phyloP scores from a whole-genome alignment of 2,888 invertebrate genomes.

The Acleris holmiana region DNA sequence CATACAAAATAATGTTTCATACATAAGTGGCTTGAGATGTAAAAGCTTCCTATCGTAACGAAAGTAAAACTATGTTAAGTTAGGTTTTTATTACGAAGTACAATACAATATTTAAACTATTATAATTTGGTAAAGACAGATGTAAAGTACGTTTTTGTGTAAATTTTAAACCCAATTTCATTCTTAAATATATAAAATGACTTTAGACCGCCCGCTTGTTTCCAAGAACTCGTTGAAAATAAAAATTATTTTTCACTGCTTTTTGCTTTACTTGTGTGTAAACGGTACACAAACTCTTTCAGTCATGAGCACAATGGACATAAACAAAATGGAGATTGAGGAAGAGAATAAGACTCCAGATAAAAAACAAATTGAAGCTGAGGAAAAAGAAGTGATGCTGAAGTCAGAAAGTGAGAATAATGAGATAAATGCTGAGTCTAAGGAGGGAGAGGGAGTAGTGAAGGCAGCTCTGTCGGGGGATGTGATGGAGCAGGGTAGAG shows the following conservation, averaged over 20 bases:
- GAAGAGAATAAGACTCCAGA: slow-evolving; percentile 82
- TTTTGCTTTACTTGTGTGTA: too few species aligned
- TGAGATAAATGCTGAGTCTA: slow-evolving; percentile 76
- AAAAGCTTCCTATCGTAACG: slow-evolving; percentile 32
- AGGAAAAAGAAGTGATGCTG: slow-evolving; percentile 85
- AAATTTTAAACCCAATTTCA: neutral
- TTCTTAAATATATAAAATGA: too few species aligned
- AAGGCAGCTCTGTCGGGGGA: slow-evolving; percentile 82
- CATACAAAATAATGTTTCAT: slow-evolving; percentile 13
- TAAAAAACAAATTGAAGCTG: slow-evolving; percentile 87
- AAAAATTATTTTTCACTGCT: too few species aligned
- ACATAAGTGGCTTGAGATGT: slow-evolving; percentile 27
- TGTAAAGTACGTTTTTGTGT: neutral
- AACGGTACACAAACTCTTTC: neutral
- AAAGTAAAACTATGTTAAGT: slow-evolving; percentile 2
- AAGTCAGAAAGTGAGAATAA: slow-evolving; percentile 83
- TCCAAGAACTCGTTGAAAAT: too few species aligned
- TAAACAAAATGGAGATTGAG: slow-evolving; percentile 70
- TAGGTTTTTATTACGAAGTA: neutral
- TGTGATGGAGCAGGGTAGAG: slow-evolving; percentile 87
- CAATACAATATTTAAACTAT: neutral
- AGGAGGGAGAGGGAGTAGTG: slow-evolving; percentile 77
- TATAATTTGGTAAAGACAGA: neutral
- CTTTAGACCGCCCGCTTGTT: too few species aligned
- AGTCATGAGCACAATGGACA: slow-evolving; percentile 68